These are phyloP conservation scores for Bombus consobrinus DNA, from an alignment of 1,140 invertebrate species.

Conservation along the genomic window DNA sequence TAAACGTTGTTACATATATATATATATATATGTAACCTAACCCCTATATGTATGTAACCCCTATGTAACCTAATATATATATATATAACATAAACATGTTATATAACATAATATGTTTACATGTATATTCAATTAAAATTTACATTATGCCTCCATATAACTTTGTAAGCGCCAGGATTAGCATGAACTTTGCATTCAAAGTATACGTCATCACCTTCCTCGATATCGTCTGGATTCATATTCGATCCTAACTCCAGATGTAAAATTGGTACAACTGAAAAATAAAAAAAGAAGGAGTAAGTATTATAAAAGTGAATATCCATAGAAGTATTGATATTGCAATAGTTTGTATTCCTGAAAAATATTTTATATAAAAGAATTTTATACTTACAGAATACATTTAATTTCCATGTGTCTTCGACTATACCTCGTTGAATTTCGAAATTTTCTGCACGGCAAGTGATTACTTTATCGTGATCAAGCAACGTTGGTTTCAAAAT, in stretches of 20 bases:
- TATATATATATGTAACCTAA: background rate
- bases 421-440: conserved; percentile 87
- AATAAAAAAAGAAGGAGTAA: background rate
- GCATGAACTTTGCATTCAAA: conserved; percentile 94
- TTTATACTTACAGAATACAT: conserved; percentile 91
- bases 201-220: conserved; percentile 95
- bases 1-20: background rate
- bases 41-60: no score
- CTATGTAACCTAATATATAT: no score
- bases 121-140: conserved; percentile 81
- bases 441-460: conserved; percentile 91
- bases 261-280: conserved; percentile 89
- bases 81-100: no score
- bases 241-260: conserved; percentile 90
- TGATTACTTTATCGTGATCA: conserved; percentile 90
- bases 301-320: background rate
- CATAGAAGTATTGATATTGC: background rate
- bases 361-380: background rate
- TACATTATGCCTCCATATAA: conserved; percentile 96
- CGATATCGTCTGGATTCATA: conserved; percentile 93
- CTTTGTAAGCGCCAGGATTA: conserved; percentile 93
- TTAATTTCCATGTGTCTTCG: conserved; percentile 90
- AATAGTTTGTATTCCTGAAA: background rate
- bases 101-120: background rate
- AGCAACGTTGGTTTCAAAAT: conserved; percentile 88